phyloP scores from a whole-genome alignment of 2,888 invertebrate species.

The Drosophila ezoana region DNA sequence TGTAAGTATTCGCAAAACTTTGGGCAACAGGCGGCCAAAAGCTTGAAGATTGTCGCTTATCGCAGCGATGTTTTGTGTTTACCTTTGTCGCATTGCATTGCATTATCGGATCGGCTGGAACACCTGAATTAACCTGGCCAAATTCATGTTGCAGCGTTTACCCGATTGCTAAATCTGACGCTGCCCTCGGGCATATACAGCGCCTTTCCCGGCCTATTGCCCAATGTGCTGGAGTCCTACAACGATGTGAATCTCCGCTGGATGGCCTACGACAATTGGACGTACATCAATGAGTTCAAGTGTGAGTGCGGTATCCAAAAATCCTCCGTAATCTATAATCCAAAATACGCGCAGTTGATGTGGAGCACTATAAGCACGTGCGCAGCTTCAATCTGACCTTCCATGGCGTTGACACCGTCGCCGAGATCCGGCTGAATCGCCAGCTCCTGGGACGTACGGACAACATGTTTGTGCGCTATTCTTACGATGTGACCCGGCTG shows the following conservation, averaged over 20 bases:
- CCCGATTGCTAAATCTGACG: slow-evolving; percentile 32
- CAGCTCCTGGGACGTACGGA: slow-evolving; percentile 88
- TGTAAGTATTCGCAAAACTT: slow-evolving; percentile 62
- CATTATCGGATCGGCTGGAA: slow-evolving; percentile 1
- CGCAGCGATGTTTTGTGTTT: slow-evolving; percentile 8
- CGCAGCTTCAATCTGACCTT: slow-evolving; percentile 87
- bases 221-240: slow-evolving; percentile 86
- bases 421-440: slow-evolving; percentile 90
- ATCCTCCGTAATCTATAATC: background rate
- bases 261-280: slow-evolving; percentile 93
- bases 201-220: slow-evolving; percentile 64
- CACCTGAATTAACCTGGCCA: background rate
- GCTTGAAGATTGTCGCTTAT: slow-evolving; percentile 25
- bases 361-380: slow-evolving; percentile 63
- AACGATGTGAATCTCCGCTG: slow-evolving; percentile 94
- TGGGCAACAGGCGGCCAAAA: background rate
- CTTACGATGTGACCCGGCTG: slow-evolving; percentile 88
- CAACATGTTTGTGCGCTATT: slow-evolving; percentile 95
- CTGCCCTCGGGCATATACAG: slow-evolving; percentile 84
- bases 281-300: slow-evolving; percentile 89
- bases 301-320: slow-evolving; percentile 85
- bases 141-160: slow-evolving; percentile 40
- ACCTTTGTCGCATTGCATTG: slow-evolving; percentile 2
- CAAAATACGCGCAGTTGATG: slow-evolving; percentile 54
- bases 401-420: slow-evolving; percentile 94